Conservation (phyloP, 2,888 invertebrate species). For the Leptinotarsa rubiginosa region DNA sequence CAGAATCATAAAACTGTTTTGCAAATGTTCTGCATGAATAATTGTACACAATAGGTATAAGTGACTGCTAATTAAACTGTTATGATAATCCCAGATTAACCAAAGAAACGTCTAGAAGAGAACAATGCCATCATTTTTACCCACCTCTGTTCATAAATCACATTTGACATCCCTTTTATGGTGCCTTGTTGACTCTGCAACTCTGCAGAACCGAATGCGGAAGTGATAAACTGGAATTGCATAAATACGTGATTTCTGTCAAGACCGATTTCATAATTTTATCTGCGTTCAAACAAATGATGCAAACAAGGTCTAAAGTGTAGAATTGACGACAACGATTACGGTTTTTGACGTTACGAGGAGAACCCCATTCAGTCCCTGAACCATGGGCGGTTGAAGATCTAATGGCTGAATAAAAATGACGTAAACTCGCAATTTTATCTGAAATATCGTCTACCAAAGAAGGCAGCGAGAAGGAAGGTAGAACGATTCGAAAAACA, state of each 20-base stretch:
- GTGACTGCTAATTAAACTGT: not conserved
- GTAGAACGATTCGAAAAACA: too few species aligned
- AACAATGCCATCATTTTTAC: not conserved
- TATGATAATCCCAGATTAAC: not conserved
- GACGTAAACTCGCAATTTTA: not conserved
- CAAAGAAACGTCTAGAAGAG: conserved; percentile 6
- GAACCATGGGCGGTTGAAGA: not conserved
- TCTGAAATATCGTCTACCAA: not conserved
- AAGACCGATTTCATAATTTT: conserved; percentile 13
- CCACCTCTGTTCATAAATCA: not conserved
- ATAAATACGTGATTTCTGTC: conserved; percentile 17
- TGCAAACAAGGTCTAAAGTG: conserved; percentile 6
- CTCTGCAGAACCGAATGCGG: conserved; percentile 3
- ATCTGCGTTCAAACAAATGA: conserved; percentile 12
- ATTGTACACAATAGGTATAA: not conserved
- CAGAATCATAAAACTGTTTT: not conserved
- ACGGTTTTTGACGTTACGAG: conserved; percentile 15
- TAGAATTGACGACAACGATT: conserved; percentile 8
- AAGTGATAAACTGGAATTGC: not conserved
- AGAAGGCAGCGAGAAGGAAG: too few species aligned
- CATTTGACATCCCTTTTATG: not conserved
- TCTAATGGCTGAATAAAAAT: not conserved
- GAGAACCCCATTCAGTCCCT: conserved; percentile 3
- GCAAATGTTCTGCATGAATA: not conserved
- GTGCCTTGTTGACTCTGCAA: not conserved